These are phyloP conservation scores for Cephus sareptanus DNA, from an alignment of 2,888 invertebrate genomes.

Conservation along the genomic window DNA sequence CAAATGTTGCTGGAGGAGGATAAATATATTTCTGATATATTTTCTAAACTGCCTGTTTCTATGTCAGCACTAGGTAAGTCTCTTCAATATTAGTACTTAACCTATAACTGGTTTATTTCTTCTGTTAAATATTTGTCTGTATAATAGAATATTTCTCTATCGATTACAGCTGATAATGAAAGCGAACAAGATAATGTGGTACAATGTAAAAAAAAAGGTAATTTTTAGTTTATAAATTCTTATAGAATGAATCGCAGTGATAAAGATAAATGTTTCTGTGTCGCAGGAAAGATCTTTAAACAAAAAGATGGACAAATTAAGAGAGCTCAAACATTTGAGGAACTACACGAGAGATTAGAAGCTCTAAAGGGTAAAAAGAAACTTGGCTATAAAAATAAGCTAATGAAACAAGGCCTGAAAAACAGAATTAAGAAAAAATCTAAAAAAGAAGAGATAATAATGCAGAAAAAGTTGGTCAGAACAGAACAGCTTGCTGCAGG, in stretches of 20 bases:
- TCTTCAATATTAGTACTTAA: constrained; percentile 25
- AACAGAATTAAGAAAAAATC: constrained; percentile 76
- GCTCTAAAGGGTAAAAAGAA: constrained; percentile 73
- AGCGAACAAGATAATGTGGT: constrained; percentile 18
- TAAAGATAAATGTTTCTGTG: neutral
- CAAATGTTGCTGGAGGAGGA: constrained; percentile 69
- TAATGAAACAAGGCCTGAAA: constrained; percentile 75
- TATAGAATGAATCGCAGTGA: neutral
- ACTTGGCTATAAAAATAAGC: constrained; percentile 74
- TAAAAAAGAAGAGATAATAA: constrained; percentile 71
- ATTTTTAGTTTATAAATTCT: neutral
- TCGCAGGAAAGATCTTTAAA: constrained; percentile 37
- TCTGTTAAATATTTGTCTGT: neutral
- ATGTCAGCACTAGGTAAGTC: constrained; percentile 65
- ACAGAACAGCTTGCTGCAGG: constrained; percentile 54
- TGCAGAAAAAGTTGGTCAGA: constrained; percentile 63
- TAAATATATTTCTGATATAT: constrained; percentile 71
- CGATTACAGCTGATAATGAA: constrained; percentile 32
- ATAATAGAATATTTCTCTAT: constrained; percentile 1
- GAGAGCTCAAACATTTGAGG: constrained; percentile 73
- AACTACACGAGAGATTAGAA: constrained; percentile 74
- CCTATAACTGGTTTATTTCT: constrained; percentile 19
- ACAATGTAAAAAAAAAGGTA: constrained; percentile 8
- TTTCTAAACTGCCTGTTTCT: constrained; percentile 71
- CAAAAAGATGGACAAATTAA: constrained; percentile 36